Percentiles rank a stretch among this genome's conserved stretches.
These are phyloP conservation scores for Microctonus aethiopoides DNA, from an alignment of 2,888 invertebrate species.

Conservation along the genomic window DNA sequence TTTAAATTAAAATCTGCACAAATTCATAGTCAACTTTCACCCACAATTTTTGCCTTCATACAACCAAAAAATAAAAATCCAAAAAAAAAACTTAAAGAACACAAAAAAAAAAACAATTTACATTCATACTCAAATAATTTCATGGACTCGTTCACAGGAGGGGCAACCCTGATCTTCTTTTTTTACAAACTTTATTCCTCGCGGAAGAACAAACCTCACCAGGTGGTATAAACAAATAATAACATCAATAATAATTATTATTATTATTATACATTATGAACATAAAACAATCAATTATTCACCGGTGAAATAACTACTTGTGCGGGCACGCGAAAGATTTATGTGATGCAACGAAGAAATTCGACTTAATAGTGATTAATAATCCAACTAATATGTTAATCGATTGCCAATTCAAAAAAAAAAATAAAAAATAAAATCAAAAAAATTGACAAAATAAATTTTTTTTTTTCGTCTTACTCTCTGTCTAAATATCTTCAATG, in stretches of 20 bases:
- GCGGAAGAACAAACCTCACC: background rate
- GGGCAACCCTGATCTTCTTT: conserved; percentile 3
- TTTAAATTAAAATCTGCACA: no score
- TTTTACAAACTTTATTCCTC: background rate
- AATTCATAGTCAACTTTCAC: no score
- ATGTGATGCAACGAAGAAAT: conserved; percentile 27
- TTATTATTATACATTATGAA: conserved; percentile 20
- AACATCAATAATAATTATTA: conserved; percentile 16
- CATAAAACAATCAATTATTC: conserved; percentile 27
- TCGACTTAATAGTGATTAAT: conserved; percentile 28
- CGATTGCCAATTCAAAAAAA: background rate
- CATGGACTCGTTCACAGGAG: background rate
- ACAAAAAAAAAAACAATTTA: background rate
- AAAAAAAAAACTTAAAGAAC: no score
- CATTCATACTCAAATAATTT: background rate
- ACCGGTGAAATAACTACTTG: conserved; percentile 29
- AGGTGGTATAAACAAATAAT: conserved; percentile 10
- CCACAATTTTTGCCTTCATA: no score
- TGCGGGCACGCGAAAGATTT: conserved; percentile 27
- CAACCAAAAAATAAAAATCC: no score
- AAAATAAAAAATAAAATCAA: background rate
- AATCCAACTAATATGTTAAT: conserved; percentile 17
- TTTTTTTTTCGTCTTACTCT: no score
- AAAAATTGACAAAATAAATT: background rate
- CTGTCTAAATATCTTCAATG: conserved; percentile 3